A percentile compares a stretch with the other conserved stretches of the same genome.
Conservation (phyloP, 2,113 vertebrate species). For the Egretta garzetta region DNA sequence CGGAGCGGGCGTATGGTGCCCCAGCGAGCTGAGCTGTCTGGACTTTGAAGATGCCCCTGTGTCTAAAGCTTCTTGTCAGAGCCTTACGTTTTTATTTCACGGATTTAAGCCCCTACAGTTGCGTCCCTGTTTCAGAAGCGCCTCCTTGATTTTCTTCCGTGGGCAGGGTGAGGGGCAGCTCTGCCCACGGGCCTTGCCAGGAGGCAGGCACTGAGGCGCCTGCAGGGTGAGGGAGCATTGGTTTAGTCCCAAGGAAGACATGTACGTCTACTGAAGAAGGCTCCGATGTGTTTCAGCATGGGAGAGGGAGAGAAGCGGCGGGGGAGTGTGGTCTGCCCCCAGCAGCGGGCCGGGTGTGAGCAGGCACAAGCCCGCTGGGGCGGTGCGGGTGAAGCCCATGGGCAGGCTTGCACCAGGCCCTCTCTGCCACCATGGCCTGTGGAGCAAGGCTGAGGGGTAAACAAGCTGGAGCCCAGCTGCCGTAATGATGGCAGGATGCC, state of each 20-base stretch:
- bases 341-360: rapidly evolving
- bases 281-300: rapidly evolving
- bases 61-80: rapidly evolving
- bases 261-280: rapidly evolving
- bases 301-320: rapidly evolving
- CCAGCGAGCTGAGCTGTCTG: rapidly evolving
- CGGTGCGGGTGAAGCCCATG: rapidly evolving
- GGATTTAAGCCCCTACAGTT: rapidly evolving
- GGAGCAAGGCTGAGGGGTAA: too few species aligned
- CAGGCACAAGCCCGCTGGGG: rapidly evolving
- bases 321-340: rapidly evolving
- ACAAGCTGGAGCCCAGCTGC: rapidly evolving
- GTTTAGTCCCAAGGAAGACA: rapidly evolving
- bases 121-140: rapidly evolving
- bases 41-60: rapidly evolving
- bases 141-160: rapidly evolving
- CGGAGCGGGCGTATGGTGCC: rapidly evolving
- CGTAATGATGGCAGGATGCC: rapidly evolving
- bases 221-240: rapidly evolving
- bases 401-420: too few species aligned
- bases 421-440: rapidly evolving
- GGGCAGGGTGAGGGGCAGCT: not conserved
- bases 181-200: rapidly evolving
- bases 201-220: not conserved
- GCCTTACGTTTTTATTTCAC: rapidly evolving